Evolutionary conservation across 2,113 vertebrate genomes (phyloP).

Genomic region (Gallinago undulata): DNA sequence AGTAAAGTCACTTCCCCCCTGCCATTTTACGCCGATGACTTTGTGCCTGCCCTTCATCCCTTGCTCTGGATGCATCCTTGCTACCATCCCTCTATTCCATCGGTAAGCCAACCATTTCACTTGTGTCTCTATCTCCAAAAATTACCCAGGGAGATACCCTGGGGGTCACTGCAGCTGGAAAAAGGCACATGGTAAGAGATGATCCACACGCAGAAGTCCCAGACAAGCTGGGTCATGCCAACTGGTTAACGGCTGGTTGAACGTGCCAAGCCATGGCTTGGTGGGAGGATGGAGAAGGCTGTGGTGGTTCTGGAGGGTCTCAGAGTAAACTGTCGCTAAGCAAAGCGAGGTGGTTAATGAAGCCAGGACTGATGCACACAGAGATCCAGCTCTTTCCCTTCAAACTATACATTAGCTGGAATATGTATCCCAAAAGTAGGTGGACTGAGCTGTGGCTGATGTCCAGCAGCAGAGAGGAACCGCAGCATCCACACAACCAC

Average conservation of each 20-base stretch:
- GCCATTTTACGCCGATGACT: fast-evolving
- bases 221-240: neutral
- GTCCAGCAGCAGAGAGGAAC: neutral
- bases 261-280: fast-evolving
- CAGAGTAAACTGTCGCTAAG: neutral
- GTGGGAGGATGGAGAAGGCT: neutral
- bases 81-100: neutral
- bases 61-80: neutral
- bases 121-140: neutral
- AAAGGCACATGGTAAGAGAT: neutral
- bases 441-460: fast-evolving
- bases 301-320: neutral
- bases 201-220: neutral
- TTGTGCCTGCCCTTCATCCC: neutral
- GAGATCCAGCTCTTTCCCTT: neutral
- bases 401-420: neutral
- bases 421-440: fast-evolving
- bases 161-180: neutral
- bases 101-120: neutral
- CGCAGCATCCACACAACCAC: neutral
- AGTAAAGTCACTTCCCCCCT: neutral
- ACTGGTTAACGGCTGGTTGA: neutral
- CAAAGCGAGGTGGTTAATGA: neutral
- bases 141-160: fast-evolving
- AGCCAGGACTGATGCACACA: neutral